Evolutionary conservation across 2,113 vertebrate species (phyloP).

Genomic region (Melanostigma gelatinosum): DNA sequence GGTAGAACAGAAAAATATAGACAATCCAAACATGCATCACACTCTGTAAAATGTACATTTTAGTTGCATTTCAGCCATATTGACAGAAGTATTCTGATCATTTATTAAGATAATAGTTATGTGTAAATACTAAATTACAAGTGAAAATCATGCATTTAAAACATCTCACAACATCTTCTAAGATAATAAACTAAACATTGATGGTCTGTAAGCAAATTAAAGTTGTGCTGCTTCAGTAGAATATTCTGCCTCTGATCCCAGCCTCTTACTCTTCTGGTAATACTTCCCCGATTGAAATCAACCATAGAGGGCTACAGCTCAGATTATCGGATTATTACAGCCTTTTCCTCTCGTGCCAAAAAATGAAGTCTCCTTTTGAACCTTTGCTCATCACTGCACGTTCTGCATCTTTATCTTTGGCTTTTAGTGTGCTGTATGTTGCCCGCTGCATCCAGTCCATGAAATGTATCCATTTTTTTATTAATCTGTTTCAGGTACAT

Average conservation of each 20-base stretch:
- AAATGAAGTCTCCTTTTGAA: slow-evolving; percentile 40
- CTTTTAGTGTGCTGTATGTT: neutral
- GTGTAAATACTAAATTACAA: neutral
- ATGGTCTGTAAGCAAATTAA: slow-evolving; percentile 10
- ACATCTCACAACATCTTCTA: neutral
- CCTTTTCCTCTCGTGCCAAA: slow-evolving; percentile 45
- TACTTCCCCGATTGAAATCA: slow-evolving; percentile 43
- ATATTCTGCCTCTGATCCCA: slow-evolving; percentile 16
- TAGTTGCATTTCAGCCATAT: neutral
- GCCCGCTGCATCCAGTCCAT: neutral
- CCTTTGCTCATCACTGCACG: slow-evolving; percentile 23
- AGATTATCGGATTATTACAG: slow-evolving; percentile 53
- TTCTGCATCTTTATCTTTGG: neutral
- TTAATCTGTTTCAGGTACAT: slow-evolving; percentile 2
- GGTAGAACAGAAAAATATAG: neutral
- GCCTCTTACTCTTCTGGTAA: slow-evolving; percentile 16
- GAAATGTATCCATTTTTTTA: neutral
- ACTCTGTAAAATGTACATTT: neutral
- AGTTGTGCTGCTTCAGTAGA: neutral
- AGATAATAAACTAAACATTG: slow-evolving; percentile 7
- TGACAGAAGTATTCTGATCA: neutral
- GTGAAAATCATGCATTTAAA: neutral
- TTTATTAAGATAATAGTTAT: neutral
- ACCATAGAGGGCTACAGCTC: slow-evolving; percentile 9
- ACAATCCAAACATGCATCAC: neutral